Evolutionary conservation across 2,888 invertebrate genomes (phyloP), one percentile per base, ranked within the genome.

Genomic region (Conistra vaccinii): DNA sequence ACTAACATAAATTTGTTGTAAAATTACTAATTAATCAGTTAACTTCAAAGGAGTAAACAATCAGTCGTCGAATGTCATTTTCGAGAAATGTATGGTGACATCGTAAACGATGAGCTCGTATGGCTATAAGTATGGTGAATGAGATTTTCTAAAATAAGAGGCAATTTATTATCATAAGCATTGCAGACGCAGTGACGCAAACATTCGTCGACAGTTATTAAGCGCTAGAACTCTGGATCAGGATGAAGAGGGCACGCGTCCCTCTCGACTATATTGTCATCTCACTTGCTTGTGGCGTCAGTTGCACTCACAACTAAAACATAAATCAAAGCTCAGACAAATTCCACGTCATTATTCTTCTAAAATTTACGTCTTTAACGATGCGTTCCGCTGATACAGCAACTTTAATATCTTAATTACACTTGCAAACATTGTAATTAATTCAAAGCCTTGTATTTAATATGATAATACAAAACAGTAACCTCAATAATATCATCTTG

Each of bases 171-270:
- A 95, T 92, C 90, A 90, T 93, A 92, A 93, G 94, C 93, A 92
- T 91, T 92, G 93, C 94, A 92, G 93, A 88, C 92, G 90, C 89
- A 90, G 93, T 94, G 95, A 95, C 95, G 95, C 95, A 94, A 95
- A 95, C 95, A 91, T 90, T 93, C 92, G 95, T 92, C 93, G 96
- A 96, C 96, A 96, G 96, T 93, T 96, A 96, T 95, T 95, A 96
- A 96, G 95, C 93, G 94, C 89, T 94, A 93, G 93, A 93, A 92
- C 93, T 92, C 91, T 91, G 93, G 93, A 93, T 90, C 92, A 89
- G 92, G 93, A 92, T 88, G 91, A 90, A 89, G 86, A 88, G 88
- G 85, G 88, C 87, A 91, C 93, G 93, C 91, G 90, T 87, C 75
- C 67, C 84, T 84, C 80, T 65, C 85, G 78, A 90, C 88, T 87